Evolutionary conservation across 2,113 vertebrate species (phyloP).

Genomic region (Malurus melanocephalus): DNA sequence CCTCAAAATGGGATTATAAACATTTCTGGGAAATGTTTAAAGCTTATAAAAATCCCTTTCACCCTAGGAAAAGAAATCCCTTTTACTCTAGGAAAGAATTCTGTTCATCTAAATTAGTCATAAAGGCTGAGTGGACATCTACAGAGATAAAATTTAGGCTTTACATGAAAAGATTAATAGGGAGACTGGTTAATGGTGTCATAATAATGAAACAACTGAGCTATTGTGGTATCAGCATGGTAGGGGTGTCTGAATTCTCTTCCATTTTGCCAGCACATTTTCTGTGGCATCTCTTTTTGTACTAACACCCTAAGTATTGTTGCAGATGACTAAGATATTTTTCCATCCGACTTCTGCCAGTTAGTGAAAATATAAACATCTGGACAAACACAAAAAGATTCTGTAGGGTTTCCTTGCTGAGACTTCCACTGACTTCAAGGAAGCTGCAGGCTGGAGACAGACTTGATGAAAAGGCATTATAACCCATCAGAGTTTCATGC

Average conservation of each 20-base stretch:
- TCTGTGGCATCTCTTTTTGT: not conserved
- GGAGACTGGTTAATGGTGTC: not conserved
- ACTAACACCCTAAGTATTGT: not conserved
- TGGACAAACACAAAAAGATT: not conserved
- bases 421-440: not conserved
- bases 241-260: not conserved
- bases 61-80: not conserved
- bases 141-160: not conserved
- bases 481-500: not conserved
- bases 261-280: not conserved
- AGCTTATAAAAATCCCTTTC: constrained; percentile 6
- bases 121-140: not conserved
- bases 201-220: not conserved
- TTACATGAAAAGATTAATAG: not conserved
- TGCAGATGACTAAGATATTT: not conserved
- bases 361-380: not conserved
- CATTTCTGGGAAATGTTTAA: constrained; percentile 6
- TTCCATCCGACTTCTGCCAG: not conserved
- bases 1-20: constrained; percentile 20
- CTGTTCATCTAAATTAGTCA: not conserved
- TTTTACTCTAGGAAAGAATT: not conserved
- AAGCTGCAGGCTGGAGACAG: not conserved
- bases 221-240: not conserved
- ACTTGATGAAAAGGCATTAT: not conserved
- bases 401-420: not conserved